Evolutionary conservation across 2,888 invertebrate species (phyloP).

Genomic region (Meghimatium bilineatum): DNA sequence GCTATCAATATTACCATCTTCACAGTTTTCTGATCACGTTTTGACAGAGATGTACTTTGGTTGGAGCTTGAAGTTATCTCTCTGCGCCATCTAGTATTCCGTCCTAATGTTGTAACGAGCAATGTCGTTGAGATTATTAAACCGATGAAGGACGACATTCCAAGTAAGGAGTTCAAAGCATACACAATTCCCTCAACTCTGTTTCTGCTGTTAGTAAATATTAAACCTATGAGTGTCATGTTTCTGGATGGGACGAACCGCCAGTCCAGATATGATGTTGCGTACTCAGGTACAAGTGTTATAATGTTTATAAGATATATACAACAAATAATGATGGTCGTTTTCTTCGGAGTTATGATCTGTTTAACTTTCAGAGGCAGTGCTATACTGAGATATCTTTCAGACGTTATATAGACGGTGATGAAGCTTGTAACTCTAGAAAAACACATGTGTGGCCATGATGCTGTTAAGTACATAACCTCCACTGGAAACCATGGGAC

Average conservation of each 20-base stretch:
- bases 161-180: not conserved
- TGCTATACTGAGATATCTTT: constrained; percentile 29
- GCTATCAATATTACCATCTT: constrained; percentile 24
- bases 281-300: constrained; percentile 16
- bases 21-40: not conserved
- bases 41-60: not conserved
- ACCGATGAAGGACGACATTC: not conserved
- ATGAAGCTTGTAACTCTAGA: constrained; percentile 23
- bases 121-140: constrained; percentile 7
- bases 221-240: not conserved
- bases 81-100: not conserved
- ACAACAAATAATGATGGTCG: not conserved
- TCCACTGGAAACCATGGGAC: not conserved
- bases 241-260: not conserved
- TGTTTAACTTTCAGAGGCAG: constrained; percentile 14
- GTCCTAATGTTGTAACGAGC: not conserved
- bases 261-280: constrained; percentile 2
- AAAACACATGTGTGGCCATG: constrained; percentile 8
- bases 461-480: not conserved
- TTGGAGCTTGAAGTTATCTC: not conserved
- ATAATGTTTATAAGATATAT: constrained; percentile 2
- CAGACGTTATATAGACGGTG: constrained; percentile 29
- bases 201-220: not conserved
- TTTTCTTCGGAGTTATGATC: constrained; percentile 15
- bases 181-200: not conserved